Evolutionary conservation across 2,113 vertebrate genomes (phyloP), one percentile per base, ranked within the genome.

Genomic region (Tychaedon coryphoeus): DNA sequence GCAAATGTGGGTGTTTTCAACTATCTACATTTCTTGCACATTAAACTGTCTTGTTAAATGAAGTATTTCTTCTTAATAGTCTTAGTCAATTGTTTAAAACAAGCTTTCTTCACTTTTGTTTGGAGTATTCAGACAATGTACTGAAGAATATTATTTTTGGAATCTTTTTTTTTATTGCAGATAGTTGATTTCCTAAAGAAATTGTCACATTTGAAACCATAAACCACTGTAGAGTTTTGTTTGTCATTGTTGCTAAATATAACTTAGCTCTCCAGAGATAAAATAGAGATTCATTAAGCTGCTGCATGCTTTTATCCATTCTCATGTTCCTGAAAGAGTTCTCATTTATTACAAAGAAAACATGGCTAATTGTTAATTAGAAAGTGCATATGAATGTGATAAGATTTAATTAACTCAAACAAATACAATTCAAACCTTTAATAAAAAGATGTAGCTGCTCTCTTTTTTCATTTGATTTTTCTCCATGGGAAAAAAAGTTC

Each of bases 321-420:
- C 75, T 82, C 60, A 86, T 85, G 66, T 88, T 73, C 60, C 90
- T 97, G 74, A 82, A 97, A 96, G 83, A 94, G 90, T 96, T 95
- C 86, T 97, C 89, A 84, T 96, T 95, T 96, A 94, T 96, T 95
- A 95, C 67, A 96, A 93, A 89, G 91, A 97, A 97, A 96, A 93
- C 75, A 95, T 57, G 24, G 45, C 77, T 95, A 97, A 96, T 97
- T 95, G 90, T 93, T 96, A 97, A 97, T 97, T 97, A 96, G 64
- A 94, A 94, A 92, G 57, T 74, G 94, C 85, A 91, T 56, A 76
- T 8, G 23, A 95, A 95, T 94, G 90, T 95, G 94, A 85, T 96
- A 91, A 94, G 90, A 94, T 97, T 96, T 97, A 97, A 97, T 97
- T 97, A 97, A 96, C 76, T 66, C 90, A 81, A 93, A 87, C 75